Evolutionary conservation across 1,140 invertebrate species (phyloP).

Genomic region (Drosophila pseudoobscura): DNA sequence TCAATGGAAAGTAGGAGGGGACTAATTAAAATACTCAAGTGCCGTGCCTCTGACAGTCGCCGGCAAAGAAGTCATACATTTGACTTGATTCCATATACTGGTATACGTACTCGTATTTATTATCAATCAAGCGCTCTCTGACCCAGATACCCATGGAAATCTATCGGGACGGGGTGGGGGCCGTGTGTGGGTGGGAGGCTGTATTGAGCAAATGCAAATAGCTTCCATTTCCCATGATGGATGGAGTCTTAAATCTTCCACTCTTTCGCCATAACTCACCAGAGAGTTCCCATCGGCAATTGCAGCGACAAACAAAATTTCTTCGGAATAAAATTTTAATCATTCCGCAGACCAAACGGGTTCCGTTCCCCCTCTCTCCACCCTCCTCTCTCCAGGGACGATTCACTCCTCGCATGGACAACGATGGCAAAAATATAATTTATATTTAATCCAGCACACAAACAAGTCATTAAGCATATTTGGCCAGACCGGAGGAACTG

Average conservation of each 20-base stretch:
- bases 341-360: slow-evolving; percentile 50
- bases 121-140: slow-evolving; percentile 51
- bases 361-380: slow-evolving; percentile 1
- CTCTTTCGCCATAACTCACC: slow-evolving; percentile 2
- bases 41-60: background rate
- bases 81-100: slow-evolving; percentile 11
- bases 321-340: slow-evolving; percentile 59
- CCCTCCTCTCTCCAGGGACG: slow-evolving; percentile 3
- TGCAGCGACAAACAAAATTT: slow-evolving; percentile 39
- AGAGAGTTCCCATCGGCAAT: slow-evolving; percentile 5
- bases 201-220: slow-evolving; percentile 1
- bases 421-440: slow-evolving; percentile 67
- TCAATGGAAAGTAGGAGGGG: slow-evolving; percentile 1
- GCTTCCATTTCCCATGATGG: slow-evolving; percentile 15
- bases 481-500: slow-evolving; percentile 17
- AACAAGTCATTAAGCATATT: slow-evolving; percentile 77
- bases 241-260: background rate
- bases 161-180: slow-evolving; percentile 1
- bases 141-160: slow-evolving; percentile 35
- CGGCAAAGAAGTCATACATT: slow-evolving; percentile 21
- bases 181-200: slow-evolving; percentile 9
- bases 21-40: slow-evolving; percentile 49
- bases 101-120: background rate
- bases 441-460: slow-evolving; percentile 76
- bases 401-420: slow-evolving; percentile 9